phyloP scores from a whole-genome alignment of 2,888 invertebrate species.

The Dryadula phaetusa region DNA sequence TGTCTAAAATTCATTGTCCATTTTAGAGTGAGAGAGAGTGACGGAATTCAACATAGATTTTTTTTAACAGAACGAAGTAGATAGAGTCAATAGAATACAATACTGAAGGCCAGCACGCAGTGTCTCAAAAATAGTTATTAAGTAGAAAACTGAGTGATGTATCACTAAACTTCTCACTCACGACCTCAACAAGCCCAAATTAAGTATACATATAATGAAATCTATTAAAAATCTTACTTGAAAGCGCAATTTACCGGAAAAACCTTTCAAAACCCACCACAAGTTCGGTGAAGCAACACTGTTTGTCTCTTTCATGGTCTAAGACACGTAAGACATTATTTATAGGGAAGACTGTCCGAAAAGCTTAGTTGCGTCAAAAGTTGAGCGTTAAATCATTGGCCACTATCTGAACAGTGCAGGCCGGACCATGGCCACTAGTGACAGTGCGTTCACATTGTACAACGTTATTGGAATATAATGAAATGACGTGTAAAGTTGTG shows the following conservation, averaged over 20 bases:
- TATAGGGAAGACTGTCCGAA: slow-evolving; percentile 82
- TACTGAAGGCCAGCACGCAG: too few species aligned
- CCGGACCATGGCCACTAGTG: slow-evolving; percentile 82
- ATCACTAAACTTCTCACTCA: too few species aligned
- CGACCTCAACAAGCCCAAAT: too few species aligned
- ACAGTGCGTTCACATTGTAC: slow-evolving; percentile 55
- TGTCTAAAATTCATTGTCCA: too few species aligned
- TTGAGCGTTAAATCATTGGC: slow-evolving; percentile 88
- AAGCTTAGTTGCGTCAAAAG: slow-evolving; percentile 86
- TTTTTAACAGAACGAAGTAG: too few species aligned
- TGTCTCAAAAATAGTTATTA: too few species aligned
- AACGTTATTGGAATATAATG: slow-evolving; percentile 35
- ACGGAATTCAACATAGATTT: too few species aligned
- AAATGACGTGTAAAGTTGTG: not conserved
- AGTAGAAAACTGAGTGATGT: too few species aligned
- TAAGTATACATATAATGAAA: too few species aligned
- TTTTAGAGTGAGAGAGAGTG: too few species aligned
- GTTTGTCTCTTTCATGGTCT: slow-evolving; percentile 37
- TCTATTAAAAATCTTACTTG: too few species aligned
- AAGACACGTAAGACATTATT: slow-evolving; percentile 80
- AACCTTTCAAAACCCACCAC: not conserved
- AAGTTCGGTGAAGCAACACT: slow-evolving; percentile 42
- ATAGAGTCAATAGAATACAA: too few species aligned
- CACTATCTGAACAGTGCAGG: slow-evolving; percentile 88
- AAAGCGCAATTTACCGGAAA: not conserved